Evolutionary conservation across 1,140 invertebrate genomes (phyloP).

Genomic region (Alviniconcha marisindica): DNA sequence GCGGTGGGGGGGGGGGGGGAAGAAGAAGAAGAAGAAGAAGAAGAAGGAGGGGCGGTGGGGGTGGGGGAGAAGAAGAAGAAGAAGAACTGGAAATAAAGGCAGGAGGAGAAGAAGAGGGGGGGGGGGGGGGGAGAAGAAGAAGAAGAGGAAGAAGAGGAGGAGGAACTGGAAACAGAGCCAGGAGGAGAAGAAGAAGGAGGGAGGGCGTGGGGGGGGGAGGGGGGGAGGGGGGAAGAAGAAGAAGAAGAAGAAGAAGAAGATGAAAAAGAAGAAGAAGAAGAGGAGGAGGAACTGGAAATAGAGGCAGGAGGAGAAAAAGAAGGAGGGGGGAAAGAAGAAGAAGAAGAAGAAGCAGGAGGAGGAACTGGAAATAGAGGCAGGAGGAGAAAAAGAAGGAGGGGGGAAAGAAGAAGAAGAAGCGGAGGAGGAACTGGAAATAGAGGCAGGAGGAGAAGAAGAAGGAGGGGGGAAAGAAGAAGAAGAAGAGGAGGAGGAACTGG

Average conservation of each 20-base stretch:
- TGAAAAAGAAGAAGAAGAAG: conserved; percentile 9
- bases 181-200: background rate
- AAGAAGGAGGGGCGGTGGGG: too few relatives aligned
- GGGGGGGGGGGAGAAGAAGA: background rate
- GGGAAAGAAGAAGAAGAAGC: background rate
- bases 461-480: background rate
- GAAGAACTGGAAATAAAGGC: background rate
- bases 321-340: background rate
- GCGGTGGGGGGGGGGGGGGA: too few relatives aligned
- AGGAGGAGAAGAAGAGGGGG: background rate
- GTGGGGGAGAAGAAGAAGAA: background rate
- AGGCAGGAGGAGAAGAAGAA: background rate
- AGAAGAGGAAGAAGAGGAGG: conserved; percentile 26
- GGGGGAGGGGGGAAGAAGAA: too few relatives aligned
- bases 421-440: background rate
- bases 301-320: background rate
- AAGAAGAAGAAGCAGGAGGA: background rate
- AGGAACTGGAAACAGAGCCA: background rate
- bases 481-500: too few relatives aligned
- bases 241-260: conserved; percentile 3
- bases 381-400: background rate
- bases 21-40: conserved; percentile 25
- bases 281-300: background rate
- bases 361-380: background rate
- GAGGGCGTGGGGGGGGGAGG: background rate